A percentile compares a stretch with the other conserved stretches of the same genome.
phyloP scores from a whole-genome alignment of 2,797 vertebrate genomes.

The Pangasius mekongensis region DNA sequence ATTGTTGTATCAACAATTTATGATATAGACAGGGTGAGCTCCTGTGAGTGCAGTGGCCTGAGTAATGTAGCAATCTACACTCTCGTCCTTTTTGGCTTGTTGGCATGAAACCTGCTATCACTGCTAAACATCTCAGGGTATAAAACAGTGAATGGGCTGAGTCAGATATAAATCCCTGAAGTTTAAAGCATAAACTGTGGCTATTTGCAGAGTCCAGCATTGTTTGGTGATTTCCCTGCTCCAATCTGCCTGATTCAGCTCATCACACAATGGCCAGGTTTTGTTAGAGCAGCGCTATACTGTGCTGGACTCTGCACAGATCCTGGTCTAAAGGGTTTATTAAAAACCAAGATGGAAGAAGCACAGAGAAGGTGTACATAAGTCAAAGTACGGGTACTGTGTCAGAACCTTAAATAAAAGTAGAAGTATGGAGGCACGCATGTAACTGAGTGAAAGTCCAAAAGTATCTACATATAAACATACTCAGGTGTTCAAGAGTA shows the following conservation, averaged over 20 bases:
- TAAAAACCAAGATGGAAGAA: background rate
- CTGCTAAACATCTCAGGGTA: conserved; percentile 17
- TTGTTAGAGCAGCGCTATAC: background rate
- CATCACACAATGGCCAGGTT: conserved; percentile 7
- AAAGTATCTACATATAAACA: background rate
- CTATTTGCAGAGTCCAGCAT: conserved; percentile 33
- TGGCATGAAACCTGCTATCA: conserved; percentile 26
- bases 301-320: background rate
- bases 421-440: background rate
- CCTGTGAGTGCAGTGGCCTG: conserved; percentile 4
- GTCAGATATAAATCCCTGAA: conserved; percentile 27
- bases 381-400: background rate
- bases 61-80: background rate
- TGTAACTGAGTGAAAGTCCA: no score
- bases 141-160: background rate
- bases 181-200: conserved; percentile 29
- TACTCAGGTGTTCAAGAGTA: background rate
- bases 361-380: background rate
- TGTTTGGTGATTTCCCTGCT: conserved; percentile 12
- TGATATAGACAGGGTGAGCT: background rate
- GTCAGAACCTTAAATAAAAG: background rate
- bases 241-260: conserved; percentile 15
- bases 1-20: conserved; percentile 12
- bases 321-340: background rate
- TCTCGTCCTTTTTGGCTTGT: background rate